These are phyloP conservation scores for Abrostola triplasia DNA, from an alignment of 2,888 invertebrate genomes.

Conservation along the genomic window DNA sequence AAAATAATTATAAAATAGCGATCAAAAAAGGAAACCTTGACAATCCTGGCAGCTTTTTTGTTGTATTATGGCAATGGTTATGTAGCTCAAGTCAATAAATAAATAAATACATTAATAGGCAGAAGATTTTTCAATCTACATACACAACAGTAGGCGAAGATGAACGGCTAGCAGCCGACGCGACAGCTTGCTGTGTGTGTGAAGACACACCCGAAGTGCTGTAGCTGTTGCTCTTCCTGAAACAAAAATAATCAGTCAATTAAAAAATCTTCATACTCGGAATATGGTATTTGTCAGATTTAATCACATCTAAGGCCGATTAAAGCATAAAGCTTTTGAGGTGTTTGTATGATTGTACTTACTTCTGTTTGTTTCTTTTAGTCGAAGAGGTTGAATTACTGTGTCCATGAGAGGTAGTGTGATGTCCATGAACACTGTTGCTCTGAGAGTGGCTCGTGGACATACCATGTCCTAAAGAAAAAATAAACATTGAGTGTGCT, in stretches of 20 bases:
- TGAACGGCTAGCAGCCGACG: slow-evolving; percentile 77
- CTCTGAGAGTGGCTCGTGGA: slow-evolving; percentile 70
- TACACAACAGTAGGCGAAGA: slow-evolving; percentile 84
- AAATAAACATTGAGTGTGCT: not conserved
- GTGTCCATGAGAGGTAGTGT: slow-evolving; percentile 74
- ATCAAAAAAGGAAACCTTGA: not conserved
- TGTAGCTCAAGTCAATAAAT: no score
- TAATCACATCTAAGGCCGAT: no score
- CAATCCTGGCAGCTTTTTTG: no score
- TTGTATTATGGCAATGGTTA: no score
- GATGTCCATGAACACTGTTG: slow-evolving; percentile 71
- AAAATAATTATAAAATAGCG: not conserved
- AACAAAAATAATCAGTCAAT: slow-evolving; percentile 32
- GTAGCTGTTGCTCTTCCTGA: slow-evolving; percentile 78
- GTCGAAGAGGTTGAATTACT: slow-evolving; percentile 70
- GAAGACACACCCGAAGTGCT: slow-evolving; percentile 67
- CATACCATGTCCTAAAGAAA: slow-evolving; percentile 70
- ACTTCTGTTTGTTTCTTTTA: slow-evolving; percentile 84
- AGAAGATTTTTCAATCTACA: slow-evolving; percentile 43
- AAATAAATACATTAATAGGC: not conserved
- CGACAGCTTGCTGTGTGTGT: slow-evolving; percentile 72
- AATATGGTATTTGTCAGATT: no score
- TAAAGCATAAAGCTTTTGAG: not conserved
- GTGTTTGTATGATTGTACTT: slow-evolving; percentile 43
- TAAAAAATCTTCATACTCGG: not conserved